Evolutionary conservation across 2,888 invertebrate genomes (phyloP).

Genomic region (Junonia oenone): DNA sequence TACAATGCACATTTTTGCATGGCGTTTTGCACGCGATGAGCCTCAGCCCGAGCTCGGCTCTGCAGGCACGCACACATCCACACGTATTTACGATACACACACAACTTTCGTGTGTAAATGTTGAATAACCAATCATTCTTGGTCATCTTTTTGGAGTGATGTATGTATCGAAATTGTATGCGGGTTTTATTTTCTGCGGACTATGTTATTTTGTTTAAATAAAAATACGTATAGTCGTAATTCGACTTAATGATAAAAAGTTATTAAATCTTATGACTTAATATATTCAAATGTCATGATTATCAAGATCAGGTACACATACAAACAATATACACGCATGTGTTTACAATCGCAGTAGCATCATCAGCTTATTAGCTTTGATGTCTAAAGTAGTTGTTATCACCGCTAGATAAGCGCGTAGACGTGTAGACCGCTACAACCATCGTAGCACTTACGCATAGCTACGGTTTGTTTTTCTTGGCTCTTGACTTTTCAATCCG

Average conservation of each 20-base stretch:
- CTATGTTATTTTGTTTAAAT: no score
- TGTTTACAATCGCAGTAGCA: background rate
- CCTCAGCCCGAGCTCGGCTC: constrained; percentile 56
- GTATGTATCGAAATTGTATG: no score
- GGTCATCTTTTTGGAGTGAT: background rate
- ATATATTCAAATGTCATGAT: no score
- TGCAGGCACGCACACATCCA: constrained; percentile 54
- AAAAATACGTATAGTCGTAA: no score
- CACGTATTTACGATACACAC: constrained; percentile 16
- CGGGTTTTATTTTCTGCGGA: no score
- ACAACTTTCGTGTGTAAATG: constrained; percentile 26
- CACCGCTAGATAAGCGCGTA: background rate
- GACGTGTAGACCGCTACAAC: constrained; percentile 13
- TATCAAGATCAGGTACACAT: no score
- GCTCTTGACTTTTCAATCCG: background rate
- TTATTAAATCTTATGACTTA: no score
- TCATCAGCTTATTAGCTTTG: background rate
- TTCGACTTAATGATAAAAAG: no score
- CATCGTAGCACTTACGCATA: constrained; percentile 15
- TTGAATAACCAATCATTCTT: constrained; percentile 7
- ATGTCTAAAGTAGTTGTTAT: background rate
- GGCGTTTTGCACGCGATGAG: constrained; percentile 64
- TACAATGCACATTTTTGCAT: constrained; percentile 73
- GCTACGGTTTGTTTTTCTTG: background rate
- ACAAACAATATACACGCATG: no score